Evolutionary conservation across 2,888 invertebrate species (phyloP), one percentile per base, ranked within the genome.

Genomic region (Tenthredo notha): DNA sequence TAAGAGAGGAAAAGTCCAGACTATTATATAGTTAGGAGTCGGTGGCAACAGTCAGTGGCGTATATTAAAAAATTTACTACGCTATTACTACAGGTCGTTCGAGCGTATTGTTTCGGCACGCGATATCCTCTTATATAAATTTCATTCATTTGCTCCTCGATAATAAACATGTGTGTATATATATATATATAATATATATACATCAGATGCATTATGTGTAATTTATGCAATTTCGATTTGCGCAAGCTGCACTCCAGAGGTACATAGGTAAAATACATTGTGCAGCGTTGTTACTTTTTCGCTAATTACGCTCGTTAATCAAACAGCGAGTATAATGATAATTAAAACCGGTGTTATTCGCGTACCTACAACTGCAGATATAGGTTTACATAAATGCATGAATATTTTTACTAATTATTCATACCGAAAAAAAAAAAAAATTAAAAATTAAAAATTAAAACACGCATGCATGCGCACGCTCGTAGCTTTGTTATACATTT

Each of bases 11-110:
- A 67, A 67, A 33, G 33, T 33, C 67, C 12, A 67, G 67, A 67
- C 67, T 18, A 33, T 67, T 29, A 9, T 61, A 61, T 61, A 25
- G 67, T 25, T 67, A 33, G 74, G 29, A 50, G 47, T 25, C 43
- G 33, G 29, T 33, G 77, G 50, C 43, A 54, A 29, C 9, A 40
- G 72, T n/a, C n/a, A 15, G 40, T 40, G 29, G 21, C 10, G 18
- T 80, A 80, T 58, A 54, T 40, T 84, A 78, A 33, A 84, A 77
- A 84, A 78, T 84, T 78, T 77, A 84, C 84, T 84, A 84, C 77
- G 65, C 77, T 78, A 84, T 84, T 84, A 84, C 84, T 78, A 78
- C 84, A 67, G 77, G 18, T 78, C 84, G n/a, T 72, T 84, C 77
- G 67, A 84, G 84, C 84, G 84, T 84, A 43, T 47, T 65, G 65